These are phyloP conservation scores for Microcebus tavaratra DNA, from an alignment of 2,113 vertebrate genomes.

Conservation along the genomic window DNA sequence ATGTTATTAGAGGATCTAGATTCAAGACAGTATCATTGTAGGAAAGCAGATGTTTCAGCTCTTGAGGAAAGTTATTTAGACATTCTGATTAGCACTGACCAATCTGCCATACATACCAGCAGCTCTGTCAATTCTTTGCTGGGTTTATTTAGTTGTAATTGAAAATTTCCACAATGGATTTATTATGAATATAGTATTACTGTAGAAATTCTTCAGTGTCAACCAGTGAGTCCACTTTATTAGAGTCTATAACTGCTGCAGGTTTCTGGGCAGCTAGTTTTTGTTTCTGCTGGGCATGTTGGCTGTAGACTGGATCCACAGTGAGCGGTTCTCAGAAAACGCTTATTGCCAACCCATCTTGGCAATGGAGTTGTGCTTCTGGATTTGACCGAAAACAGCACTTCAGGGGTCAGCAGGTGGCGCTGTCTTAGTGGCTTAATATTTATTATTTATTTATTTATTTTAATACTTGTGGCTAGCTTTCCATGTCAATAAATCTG, in stretches of 20 bases:
- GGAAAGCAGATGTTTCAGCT: slow-evolving; percentile 91
- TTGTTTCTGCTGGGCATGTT: slow-evolving; percentile 89
- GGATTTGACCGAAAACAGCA: background rate
- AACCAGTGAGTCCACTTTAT: slow-evolving; percentile 89
- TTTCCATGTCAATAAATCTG: background rate
- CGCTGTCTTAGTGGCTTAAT: slow-evolving; percentile 47
- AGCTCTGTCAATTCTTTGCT: slow-evolving; percentile 90
- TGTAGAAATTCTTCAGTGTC: slow-evolving; percentile 92
- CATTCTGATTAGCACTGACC: slow-evolving; percentile 93
- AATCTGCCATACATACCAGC: slow-evolving; percentile 93
- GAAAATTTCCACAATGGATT: slow-evolving; percentile 92
- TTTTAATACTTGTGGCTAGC: background rate
- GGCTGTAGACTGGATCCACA: background rate
- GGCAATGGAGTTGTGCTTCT: background rate
- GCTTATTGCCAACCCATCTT: background rate
- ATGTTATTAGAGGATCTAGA: slow-evolving; percentile 87
- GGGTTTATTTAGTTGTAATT: slow-evolving; percentile 91
- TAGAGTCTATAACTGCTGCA: slow-evolving; percentile 92
- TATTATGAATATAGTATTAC: slow-evolving; percentile 89
- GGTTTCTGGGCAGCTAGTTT: slow-evolving; percentile 91
- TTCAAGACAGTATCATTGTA: slow-evolving; percentile 89
- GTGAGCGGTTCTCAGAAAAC: slow-evolving; percentile 1
- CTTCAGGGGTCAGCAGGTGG: background rate
- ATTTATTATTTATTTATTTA: too few species aligned
- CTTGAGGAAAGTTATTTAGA: slow-evolving; percentile 91